phyloP scores from a whole-genome alignment of 1,140 invertebrate species.

The Orchestia grillus region DNA sequence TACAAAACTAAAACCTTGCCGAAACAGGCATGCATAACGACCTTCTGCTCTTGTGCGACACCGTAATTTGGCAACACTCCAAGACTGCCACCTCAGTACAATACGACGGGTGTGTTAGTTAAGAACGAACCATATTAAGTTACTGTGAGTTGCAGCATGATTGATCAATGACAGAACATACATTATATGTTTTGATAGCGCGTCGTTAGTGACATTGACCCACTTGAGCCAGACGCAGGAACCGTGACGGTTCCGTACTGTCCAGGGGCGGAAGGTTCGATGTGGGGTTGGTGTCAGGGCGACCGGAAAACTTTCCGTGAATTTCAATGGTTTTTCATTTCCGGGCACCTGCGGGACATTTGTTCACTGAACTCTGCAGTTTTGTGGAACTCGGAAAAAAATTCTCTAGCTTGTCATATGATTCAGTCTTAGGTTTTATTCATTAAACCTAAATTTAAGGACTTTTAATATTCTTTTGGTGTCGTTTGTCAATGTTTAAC shows the following conservation, averaged over 20 bases:
- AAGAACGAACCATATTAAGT: too few species aligned
- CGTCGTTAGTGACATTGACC: not conserved
- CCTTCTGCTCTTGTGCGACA: too few species aligned
- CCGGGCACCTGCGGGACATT: not conserved
- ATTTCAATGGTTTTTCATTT: slow-evolving; percentile 2
- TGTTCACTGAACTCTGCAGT: not conserved
- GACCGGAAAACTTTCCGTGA: not conserved
- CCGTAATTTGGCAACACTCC: too few species aligned
- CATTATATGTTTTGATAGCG: not conserved
- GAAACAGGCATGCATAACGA: too few species aligned
- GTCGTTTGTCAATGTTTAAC: too few species aligned
- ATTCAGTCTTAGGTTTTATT: not conserved
- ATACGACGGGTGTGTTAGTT: too few species aligned
- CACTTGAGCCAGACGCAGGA: not conserved
- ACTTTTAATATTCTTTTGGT: too few species aligned
- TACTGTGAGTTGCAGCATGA: too few species aligned
- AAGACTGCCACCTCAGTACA: too few species aligned
- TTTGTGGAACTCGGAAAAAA: not conserved
- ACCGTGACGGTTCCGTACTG: not conserved
- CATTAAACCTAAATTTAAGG: too few species aligned
- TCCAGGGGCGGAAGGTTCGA: not conserved
- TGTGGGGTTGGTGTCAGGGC: not conserved
- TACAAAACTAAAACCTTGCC: too few species aligned
- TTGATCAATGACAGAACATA: not conserved
- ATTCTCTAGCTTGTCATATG: not conserved